Evolutionary conservation across 2,797 vertebrate species (phyloP), one percentile per base, ranked within the genome.

Genomic region (Stomatorhinus walkeri): DNA sequence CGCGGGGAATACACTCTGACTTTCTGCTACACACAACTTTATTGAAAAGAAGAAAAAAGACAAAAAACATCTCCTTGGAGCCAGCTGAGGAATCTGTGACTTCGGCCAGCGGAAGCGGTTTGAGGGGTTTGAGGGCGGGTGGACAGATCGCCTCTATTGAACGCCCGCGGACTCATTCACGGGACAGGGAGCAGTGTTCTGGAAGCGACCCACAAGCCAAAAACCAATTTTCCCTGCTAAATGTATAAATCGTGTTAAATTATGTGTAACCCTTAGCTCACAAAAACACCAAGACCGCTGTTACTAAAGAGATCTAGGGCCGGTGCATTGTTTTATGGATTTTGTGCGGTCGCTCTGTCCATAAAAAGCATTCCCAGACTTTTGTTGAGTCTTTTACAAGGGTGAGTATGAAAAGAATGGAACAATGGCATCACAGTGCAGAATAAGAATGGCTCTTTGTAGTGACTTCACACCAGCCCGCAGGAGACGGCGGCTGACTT

Each of bases 351-450:
- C 28, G 14, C 22, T 68, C 72, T 7, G 61, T 28, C 83, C 52
- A 9, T 84, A 32, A 64, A 88, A 36, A 68, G 83, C 56, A 87
- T 86, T 89, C 59, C 88, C 84, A 89, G 79, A 88, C 52, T 48
- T 84, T 88, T 88, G 79, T 61, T 59, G 22, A 28, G 76, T 51
- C 72, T 88, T 88, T 88, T 46, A 88, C 54, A 46, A 52, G 52
- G 22, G 40, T n/a, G 56, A 56, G 43, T 72, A 72, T 68, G 46
- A 89, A 64, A 51, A 68, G 79, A 14, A 64, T 51, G 51, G 28
- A 89, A 89, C 5, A 88, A 84, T 88, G 48, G 54, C 49, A 40
- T 68, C 56, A 28, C 46, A 76, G 52, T 61, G 36, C 36, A 32
- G 46, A 54, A 40, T 40, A 88, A 88, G 51, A 46, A 43, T 83